Evolutionary conservation across 2,797 vertebrate species (phyloP).

Genomic region (Myoxocephalus aenaeus): DNA sequence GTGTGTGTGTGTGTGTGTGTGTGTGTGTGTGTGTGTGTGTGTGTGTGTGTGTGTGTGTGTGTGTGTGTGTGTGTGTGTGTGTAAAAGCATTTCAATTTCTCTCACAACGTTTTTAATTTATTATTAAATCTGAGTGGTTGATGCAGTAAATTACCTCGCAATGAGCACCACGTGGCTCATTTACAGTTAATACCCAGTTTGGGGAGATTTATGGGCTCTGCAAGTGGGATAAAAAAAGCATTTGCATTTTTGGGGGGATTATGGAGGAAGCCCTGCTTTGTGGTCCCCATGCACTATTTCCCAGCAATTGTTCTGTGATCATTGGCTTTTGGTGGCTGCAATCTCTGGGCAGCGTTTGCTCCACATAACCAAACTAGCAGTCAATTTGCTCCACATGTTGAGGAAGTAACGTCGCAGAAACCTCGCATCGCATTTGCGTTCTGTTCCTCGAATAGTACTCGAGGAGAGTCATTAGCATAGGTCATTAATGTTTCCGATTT

Average conservation of each 20-base stretch:
- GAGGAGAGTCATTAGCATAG: constrained; percentile 52
- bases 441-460: constrained; percentile 23
- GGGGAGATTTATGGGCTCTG: constrained; percentile 59
- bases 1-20: neutral
- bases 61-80: neutral
- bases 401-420: constrained; percentile 42
- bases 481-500: constrained; percentile 60
- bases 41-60: constrained; percentile 3
- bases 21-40: neutral
- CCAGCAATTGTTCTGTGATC: constrained; percentile 44
- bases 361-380: constrained; percentile 21
- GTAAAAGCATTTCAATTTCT: constrained; percentile 42
- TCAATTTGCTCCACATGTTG: constrained; percentile 10
- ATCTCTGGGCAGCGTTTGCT: constrained; percentile 32
- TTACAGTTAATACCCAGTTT: constrained; percentile 68
- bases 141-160: constrained; percentile 55
- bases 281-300: constrained; percentile 41
- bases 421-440: constrained; percentile 46
- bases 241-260: constrained; percentile 60
- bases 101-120: constrained; percentile 22
- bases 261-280: constrained; percentile 37
- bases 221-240: constrained; percentile 48
- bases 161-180: constrained; percentile 41
- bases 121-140: constrained; percentile 17
- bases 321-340: constrained; percentile 23